Base-by-base conservation (phyloP, 2,113 vertebrate genomes). In the Periophthalmus modestus region DNA sequence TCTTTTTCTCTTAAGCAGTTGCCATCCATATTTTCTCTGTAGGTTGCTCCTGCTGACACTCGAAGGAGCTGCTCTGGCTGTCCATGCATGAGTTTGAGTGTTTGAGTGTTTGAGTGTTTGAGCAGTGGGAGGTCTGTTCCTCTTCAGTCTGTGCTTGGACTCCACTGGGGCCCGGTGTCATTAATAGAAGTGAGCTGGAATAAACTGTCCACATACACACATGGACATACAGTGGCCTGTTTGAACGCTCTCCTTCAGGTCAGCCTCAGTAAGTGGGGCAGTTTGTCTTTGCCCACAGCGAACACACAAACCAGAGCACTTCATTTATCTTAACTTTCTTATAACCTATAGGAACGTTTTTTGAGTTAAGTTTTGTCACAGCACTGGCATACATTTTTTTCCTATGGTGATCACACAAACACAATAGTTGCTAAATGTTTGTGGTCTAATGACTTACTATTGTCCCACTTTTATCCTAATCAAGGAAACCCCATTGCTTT, bases 201-300 rank as follows among this genome's bases (percentile, higher is more conserved):
- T 39, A 43, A 6, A 11, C 63, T 13, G 68, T 39, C 59, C 75
- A 73, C 72, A 63, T 62, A 78, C 47, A 72, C 65, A 70, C 57
- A 55, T 62, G 43, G 63, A 68, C 63, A 61, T 55, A 59, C 14
- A 48, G 55, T 34, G 70, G 66, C 73, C 75, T 83, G 66, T 66
- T 75, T 79, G 50, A 33, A 13, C 14, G 12, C 77, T 55, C 74
- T 79, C 77, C 76, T 70, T 73, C 66, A 69, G 69, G 77, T 73
- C 33, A 78, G 85, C 82, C 81, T 87, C 84, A 81, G 61, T 87
- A 93, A 90, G 79, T 92, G 85, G 92, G 89, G 79, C 90, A 89
- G 66, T 57, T 61, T 85, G 87, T 85, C 86, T 92, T 91, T 92
- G 88, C 88, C 86, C 77, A 74, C 72, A 83, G 84, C 85, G 68